A percentile compares a stretch with the other conserved stretches of the same genome.
phyloP scores from a whole-genome alignment of 2,113 vertebrate genomes.

The Lepisosteus osseus region DNA sequence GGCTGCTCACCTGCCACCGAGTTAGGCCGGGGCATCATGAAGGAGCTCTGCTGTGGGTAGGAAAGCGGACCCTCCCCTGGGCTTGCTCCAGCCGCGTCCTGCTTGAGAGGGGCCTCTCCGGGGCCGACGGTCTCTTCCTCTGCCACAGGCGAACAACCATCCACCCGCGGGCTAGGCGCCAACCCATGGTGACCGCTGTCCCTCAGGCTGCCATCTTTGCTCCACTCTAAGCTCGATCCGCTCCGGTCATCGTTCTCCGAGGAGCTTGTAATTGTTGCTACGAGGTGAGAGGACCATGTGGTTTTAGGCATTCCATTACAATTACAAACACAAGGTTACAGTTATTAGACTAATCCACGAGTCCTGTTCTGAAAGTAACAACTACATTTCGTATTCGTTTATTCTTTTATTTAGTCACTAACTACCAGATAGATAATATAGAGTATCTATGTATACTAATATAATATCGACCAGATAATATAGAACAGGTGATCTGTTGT shows the following conservation, averaged over 20 bases:
- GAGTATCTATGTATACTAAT: too few species aligned
- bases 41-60: slow-evolving; percentile 72
- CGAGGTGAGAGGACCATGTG: slow-evolving; percentile 31
- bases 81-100: slow-evolving; percentile 52
- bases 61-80: slow-evolving; percentile 75
- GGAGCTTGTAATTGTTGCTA: slow-evolving; percentile 96
- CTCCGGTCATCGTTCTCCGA: slow-evolving; percentile 98
- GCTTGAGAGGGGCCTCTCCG: slow-evolving; percentile 64
- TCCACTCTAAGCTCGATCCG: slow-evolving; percentile 96
- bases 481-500: too few species aligned
- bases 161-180: slow-evolving; percentile 73
- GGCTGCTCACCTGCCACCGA: slow-evolving; percentile 88
- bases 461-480: too few species aligned
- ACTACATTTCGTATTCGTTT: too few species aligned
- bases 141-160: slow-evolving; percentile 91
- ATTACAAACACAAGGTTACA: too few species aligned
- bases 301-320: not conserved
- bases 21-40: slow-evolving; percentile 95
- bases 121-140: slow-evolving; percentile 79
- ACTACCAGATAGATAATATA: too few species aligned
- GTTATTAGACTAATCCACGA: too few species aligned
- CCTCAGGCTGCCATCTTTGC: slow-evolving; percentile 85
- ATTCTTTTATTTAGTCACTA: too few species aligned
- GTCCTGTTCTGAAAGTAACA: too few species aligned
- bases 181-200: slow-evolving; percentile 75